Evolutionary conservation across 2,888 invertebrate species (phyloP).

Genomic region (Phaonia tiefii): DNA sequence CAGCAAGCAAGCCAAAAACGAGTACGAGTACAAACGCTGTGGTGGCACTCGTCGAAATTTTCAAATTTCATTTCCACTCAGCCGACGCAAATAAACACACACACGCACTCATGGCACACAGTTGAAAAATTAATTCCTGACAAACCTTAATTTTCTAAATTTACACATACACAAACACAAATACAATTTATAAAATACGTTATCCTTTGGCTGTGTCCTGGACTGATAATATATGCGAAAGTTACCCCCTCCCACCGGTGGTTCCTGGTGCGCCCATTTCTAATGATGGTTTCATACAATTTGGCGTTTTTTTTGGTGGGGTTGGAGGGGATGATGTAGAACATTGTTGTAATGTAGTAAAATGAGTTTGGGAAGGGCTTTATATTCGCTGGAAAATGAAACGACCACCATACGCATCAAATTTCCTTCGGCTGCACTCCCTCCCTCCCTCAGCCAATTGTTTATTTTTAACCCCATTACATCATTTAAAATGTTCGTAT

Average conservation of each 20-base stretch:
- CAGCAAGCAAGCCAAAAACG: too few relatives aligned
- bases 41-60: slow-evolving; percentile 2
- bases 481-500: slow-evolving; percentile 58
- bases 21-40: neutral
- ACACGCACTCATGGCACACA: neutral
- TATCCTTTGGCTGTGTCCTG: slow-evolving; percentile 41
- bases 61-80: slow-evolving; percentile 20
- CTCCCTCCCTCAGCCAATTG: neutral
- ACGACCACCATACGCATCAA: slow-evolving; percentile 33
- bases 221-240: slow-evolving; percentile 35
- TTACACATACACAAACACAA: slow-evolving; percentile 18
- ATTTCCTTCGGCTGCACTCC: too few relatives aligned
- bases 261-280: neutral
- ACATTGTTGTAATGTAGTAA: too few relatives aligned
- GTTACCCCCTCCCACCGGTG: neutral
- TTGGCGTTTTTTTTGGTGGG: neutral
- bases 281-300: neutral
- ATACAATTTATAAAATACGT: neutral
- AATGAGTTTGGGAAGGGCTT: slow-evolving; percentile 32
- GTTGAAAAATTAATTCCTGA: slow-evolving; percentile 50
- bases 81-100: neutral
- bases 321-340: neutral
- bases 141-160: slow-evolving; percentile 56
- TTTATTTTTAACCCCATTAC: slow-evolving; percentile 56
- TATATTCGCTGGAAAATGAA: slow-evolving; percentile 13